Base-by-base conservation (phyloP, 1,140 invertebrate genomes). In the Drosophila lowei region DNA sequence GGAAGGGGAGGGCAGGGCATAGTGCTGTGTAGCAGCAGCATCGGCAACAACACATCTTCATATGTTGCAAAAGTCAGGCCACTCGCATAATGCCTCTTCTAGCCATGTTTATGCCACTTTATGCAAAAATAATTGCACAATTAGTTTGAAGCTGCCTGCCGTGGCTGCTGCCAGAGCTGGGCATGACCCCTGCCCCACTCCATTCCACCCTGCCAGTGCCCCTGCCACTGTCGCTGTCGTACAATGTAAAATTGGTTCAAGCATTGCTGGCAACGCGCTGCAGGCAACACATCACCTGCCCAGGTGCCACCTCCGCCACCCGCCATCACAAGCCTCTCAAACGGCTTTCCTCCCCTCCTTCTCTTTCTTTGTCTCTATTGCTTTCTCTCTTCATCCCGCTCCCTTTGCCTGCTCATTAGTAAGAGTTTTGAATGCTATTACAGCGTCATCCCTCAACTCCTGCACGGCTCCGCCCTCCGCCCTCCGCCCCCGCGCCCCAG, bases 71-170 rank as follows among this genome's bases (percentile, higher is more conserved):
- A 73, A 89, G 84, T 77, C 84, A 72, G 85, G 84, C 79, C 77
- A 88, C 84, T 89, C 78, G 77, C 85, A 89, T 89, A 89, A 89
- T 89, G 80, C 85, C 89, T 77, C 89, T 90, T 89, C 89, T 83
- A 85, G 78, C 71, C 76, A 85, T 90, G 89, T 90, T 90, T 90
- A 90, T 90, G 88, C 89, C 89, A 90, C 89, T 90, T 90, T 90
- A 90, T 90, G 89, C 89, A 90, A 90, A 90, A 90, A 90, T 90
- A 90, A 90, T 90, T 90, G 89, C 89, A 89, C 89, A 90, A 90
- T 90, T 90, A 90, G 89, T 90, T 90, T 90, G 89, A 86, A 86
- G 80, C 81, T 85, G 80, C 61, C 73, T 71, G 65, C 47, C 43
- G 64, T 64, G 64, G 67, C 67, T 53, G 63, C 18, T 54, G 72